Evolutionary conservation across 2,113 vertebrate genomes (phyloP), one percentile per base, ranked within the genome.

Genomic region (Ictalurus punctatus): DNA sequence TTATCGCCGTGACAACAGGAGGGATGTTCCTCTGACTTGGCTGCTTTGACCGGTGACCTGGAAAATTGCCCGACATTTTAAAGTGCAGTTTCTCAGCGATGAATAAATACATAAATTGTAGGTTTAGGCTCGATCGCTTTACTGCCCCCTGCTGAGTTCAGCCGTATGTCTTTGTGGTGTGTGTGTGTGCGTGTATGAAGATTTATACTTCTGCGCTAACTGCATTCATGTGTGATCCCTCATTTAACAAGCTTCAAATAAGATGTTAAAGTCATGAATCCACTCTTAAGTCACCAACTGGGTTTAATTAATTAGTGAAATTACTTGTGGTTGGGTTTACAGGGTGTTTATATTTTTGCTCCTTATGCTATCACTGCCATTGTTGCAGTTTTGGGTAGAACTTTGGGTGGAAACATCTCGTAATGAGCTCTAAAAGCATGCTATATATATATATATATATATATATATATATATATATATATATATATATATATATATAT

Each of bases 21-120:
- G 76, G 78, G 74, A 69, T 88, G 74, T 80, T 92, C 82, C 86
- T 23, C 85, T 48, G 17, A 52, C 73, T 27, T 63, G 89, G 91
- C 89, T 86, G 92, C 88, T 93, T 94, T 91, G 92, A 92, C 92
- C 93, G 87, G 80, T 94, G 95, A 95, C 94, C 94, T 94, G 94
- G 93, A 95, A 95, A 95, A 95, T 94, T 93, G 89, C 88, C 90
- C 89, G 91, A 95, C 95, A 94, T 96, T 95, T 94, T 94, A 94
- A 94, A 93, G 90, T 84, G 73, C 90, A 74, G 88, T 92, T 94
- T 92, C 92, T 90, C 23, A 23, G 86, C 86, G 92, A 94, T 94
- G 94, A 95, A 95, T 95, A 95, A 95, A 95, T 94, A 92, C 94
- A 95, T 95, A 95, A 95, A 95, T 94, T 89, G 89, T 34, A 9